These are phyloP conservation scores for Hippopotamus amphibius DNA, from an alignment of 2,113 vertebrate species.

Conservation along the genomic window DNA sequence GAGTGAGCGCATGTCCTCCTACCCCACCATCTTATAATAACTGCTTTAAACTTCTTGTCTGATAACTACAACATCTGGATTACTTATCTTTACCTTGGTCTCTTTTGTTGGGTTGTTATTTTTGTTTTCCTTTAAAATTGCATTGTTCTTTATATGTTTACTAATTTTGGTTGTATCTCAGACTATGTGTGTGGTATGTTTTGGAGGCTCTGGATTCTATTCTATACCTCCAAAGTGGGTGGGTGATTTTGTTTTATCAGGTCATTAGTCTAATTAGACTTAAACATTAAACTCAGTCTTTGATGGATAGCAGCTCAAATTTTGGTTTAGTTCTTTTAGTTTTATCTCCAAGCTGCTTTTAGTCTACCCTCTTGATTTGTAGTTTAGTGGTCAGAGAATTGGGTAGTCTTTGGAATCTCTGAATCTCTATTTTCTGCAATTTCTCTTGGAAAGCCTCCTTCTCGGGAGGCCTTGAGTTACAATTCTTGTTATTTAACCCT, in stretches of 20 bases:
- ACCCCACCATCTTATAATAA: neutral
- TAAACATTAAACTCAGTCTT: neutral
- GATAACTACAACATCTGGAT: neutral
- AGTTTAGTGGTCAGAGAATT: neutral
- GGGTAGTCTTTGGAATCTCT: neutral
- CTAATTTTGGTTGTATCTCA: neutral
- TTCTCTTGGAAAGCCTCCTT: neutral
- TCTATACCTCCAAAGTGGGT: neutral
- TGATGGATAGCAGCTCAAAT: neutral
- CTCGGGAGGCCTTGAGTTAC: neutral
- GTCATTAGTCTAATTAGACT: neutral
- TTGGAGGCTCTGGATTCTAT: neutral
- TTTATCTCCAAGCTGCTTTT: neutral
- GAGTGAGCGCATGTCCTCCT: no score
- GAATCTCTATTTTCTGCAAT: neutral
- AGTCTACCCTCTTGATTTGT: neutral
- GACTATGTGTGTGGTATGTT: neutral
- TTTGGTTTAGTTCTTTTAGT: neutral
- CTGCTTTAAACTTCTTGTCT: neutral
- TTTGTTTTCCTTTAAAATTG: neutral
- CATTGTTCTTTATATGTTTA: neutral
- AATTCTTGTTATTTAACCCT: neutral
- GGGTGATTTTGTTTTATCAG: neutral
- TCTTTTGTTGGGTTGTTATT: neutral
- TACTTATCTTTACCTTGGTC: neutral